Conservation (phyloP, 2,797 vertebrate species). For the Notamacropus eugenii region DNA sequence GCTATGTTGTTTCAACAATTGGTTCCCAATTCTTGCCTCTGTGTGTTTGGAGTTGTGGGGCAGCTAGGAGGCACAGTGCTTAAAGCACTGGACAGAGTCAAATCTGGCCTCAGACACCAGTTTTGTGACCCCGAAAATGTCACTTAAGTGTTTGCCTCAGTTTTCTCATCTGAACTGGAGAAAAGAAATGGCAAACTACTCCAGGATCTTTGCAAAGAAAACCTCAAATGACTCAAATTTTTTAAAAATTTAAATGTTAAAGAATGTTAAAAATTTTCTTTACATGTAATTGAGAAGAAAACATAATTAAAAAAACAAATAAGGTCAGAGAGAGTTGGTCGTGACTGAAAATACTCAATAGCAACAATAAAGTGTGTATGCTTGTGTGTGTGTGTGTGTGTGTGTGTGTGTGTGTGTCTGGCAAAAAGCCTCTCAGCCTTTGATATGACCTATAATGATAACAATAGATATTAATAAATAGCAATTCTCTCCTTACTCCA, state of each 20-base stretch:
- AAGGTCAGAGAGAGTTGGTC: too few species aligned
- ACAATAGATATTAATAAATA: too few species aligned
- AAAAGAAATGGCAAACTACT: background rate
- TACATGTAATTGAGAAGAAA: background rate
- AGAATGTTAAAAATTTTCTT: background rate
- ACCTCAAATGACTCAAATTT: background rate
- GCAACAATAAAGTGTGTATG: too few species aligned
- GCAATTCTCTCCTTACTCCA: background rate
- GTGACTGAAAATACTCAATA: too few species aligned
- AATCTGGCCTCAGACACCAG: background rate
- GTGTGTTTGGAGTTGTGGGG: background rate
- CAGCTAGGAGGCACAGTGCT: background rate
- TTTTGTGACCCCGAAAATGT: background rate
- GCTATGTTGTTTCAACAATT: background rate
- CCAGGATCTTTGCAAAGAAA: background rate
- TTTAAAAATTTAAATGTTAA: too few species aligned
- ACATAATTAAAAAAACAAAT: too few species aligned
- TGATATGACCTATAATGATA: too few species aligned
- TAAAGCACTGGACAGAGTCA: background rate
- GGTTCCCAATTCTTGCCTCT: background rate
- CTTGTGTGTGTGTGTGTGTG: too few species aligned
- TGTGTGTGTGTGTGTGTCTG: too few species aligned
- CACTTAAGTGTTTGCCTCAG: background rate
- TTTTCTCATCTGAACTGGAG: background rate
- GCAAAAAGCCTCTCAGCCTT: too few species aligned